Evolutionary conservation across 2,797 vertebrate species (phyloP).

Genomic region (Pachyuromys duprasi): DNA sequence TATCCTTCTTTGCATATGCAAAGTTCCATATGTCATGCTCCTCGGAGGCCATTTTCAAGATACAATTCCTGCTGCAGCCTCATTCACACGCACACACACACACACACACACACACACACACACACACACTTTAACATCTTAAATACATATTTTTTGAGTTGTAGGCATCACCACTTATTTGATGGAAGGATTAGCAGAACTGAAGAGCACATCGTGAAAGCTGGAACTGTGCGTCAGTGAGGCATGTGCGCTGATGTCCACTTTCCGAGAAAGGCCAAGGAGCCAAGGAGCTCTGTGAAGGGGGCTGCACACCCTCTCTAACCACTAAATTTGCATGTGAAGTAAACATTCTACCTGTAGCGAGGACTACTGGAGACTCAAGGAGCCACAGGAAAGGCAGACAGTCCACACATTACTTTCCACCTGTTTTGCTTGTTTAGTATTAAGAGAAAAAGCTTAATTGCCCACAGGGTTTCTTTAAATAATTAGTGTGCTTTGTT

Average conservation of each 20-base stretch:
- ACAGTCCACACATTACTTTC: slow-evolving; percentile 33
- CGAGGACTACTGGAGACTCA: neutral
- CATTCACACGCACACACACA: neutral
- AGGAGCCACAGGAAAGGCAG: slow-evolving; percentile 45
- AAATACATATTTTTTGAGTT: neutral
- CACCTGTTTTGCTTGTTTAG: slow-evolving; percentile 2
- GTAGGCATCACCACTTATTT: neutral
- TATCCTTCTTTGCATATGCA: neutral
- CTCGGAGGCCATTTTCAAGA: neutral
- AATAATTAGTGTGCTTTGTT: slow-evolving; percentile 66
- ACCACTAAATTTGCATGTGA: slow-evolving; percentile 31
- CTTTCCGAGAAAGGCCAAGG: slow-evolving; percentile 8
- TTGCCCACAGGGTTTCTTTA: slow-evolving; percentile 52
- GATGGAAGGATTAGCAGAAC: slow-evolving; percentile 2
- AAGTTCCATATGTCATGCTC: neutral
- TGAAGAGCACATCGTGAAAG: neutral
- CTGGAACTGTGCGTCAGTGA: neutral
- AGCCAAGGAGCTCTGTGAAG: slow-evolving; percentile 13
- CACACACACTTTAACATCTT: neutral
- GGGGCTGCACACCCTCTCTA: neutral
- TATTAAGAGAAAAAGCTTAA: slow-evolving; percentile 63
- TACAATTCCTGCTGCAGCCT: neutral
- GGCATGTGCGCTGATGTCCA: neutral
- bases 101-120: neutral
- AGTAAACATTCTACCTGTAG: slow-evolving; percentile 39